A percentile compares a stretch with the other conserved stretches of the same genome.
phyloP scores from a whole-genome alignment of 2,888 invertebrate genomes.

The Uropetala carovei region DNA sequence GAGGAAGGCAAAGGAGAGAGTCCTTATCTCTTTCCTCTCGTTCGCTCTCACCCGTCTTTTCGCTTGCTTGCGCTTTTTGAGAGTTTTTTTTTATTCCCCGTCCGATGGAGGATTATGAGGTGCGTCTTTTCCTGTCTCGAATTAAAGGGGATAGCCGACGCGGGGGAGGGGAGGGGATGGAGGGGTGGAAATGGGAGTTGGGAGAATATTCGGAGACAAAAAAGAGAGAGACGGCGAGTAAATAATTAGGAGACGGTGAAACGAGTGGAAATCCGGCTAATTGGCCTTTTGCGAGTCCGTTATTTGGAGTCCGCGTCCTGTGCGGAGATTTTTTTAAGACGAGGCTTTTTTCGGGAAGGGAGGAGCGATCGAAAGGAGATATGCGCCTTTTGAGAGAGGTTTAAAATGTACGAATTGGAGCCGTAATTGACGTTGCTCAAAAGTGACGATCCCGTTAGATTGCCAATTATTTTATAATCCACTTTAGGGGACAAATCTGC shows the following conservation, averaged over 20 bases:
- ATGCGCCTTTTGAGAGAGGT: constrained; percentile 25
- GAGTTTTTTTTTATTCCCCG: neutral
- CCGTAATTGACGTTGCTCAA: constrained; percentile 53
- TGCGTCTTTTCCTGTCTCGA: constrained; percentile 55
- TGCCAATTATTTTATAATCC: constrained; percentile 61
- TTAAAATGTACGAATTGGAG: constrained; percentile 40
- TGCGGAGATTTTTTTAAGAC: constrained; percentile 2
- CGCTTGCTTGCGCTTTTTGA: constrained; percentile 58
- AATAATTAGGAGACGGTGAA: constrained; percentile 58
- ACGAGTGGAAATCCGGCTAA: constrained; percentile 62
- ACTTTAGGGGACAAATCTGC: neutral
- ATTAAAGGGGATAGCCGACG: constrained; percentile 44
- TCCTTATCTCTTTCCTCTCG: constrained; percentile 26
- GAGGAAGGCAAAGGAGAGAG: neutral
- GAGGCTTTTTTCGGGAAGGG: neutral
- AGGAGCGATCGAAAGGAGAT: constrained; percentile 45
- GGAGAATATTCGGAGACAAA: constrained; percentile 22
- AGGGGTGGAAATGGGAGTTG: no score
- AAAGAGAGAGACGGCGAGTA: constrained; percentile 30
- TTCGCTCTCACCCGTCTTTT: constrained; percentile 22
- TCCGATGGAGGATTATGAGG: constrained; percentile 43
- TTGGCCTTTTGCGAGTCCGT: constrained; percentile 53
- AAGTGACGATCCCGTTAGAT: constrained; percentile 45
- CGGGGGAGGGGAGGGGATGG: neutral
- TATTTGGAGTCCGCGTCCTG: constrained; percentile 30